Evolutionary conservation across 2,888 invertebrate species (phyloP), one percentile per base, ranked within the genome.

Genomic region (Ornithoptera alexandrae): DNA sequence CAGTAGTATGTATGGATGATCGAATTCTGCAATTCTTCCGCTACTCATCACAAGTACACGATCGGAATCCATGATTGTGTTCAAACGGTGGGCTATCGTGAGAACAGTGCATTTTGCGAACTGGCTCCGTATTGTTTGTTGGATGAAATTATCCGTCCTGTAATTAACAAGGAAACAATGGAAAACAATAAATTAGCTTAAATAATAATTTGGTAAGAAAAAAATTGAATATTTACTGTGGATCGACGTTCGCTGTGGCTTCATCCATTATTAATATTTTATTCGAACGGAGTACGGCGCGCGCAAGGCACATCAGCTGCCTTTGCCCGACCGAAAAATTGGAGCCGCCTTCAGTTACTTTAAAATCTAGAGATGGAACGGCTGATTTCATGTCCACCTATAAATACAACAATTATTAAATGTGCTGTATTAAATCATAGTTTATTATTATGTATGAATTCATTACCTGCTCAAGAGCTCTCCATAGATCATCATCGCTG

Each of bases 181-280:
- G 66, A 59, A 50, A 22, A 53, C 39, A 22, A 63, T 22, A 39
- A 62, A 57, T 8, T 30, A 10, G 36, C 12, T 56, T 50, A 6
- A n/a, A 60, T 50, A 53, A 30, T 30, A 30, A 30, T 5, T 30
- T 58, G n/a, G 20, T 62, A 20, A 56, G 22, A 56, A 10, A 66
- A 53, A 22, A 30, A 56, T 30, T 24, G 57, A 20, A 22, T 67
- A 86, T 90, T 84, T 74, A 93, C 93, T 97, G 96, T 53, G 97
- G 97, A 89, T 98, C 98, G 4, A 98, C 97, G 82, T 98, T 98
- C 4, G 98, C 98, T 0, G 98, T 98, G 6, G 98, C 98, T 90
- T 98, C 98, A 81, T 98, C 98, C 90, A 98, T 93, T 77, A 98
- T 95, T 17, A 98, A 90, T 77, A 98, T 95, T 79, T 94, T 95